These are phyloP conservation scores for Chiroxiphia lanceolata DNA, from an alignment of 2,797 vertebrate species.

Conservation along the genomic window DNA sequence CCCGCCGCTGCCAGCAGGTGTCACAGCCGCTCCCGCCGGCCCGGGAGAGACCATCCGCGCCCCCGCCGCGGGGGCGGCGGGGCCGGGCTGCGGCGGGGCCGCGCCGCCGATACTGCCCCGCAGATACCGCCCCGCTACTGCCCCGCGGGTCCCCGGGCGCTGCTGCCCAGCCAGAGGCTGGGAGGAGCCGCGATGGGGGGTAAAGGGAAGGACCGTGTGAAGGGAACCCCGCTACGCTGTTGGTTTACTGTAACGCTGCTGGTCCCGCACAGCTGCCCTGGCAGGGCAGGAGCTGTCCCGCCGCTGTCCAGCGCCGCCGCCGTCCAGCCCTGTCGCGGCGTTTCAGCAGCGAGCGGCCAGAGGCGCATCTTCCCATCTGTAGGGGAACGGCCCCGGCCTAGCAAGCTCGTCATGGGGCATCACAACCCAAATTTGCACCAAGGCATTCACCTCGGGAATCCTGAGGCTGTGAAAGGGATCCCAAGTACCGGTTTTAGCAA, in stretches of 20 bases:
- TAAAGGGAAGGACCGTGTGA: neutral
- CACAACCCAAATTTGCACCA: neutral
- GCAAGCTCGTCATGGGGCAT: neutral
- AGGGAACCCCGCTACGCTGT: neutral
- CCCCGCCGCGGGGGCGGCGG: neutral
- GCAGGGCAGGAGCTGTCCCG: neutral
- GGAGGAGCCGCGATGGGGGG: accelerated
- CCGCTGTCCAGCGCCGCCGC: neutral
- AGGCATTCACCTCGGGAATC: neutral
- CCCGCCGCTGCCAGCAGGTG: constrained; percentile 29
- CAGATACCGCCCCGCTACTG: neutral
- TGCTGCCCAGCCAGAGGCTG: neutral
- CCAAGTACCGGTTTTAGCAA: accelerated
- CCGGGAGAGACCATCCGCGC: constrained; percentile 35
- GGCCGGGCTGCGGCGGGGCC: neutral
- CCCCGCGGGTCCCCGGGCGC: neutral
- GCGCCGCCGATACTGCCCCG: neutral
- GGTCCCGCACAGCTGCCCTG: neutral
- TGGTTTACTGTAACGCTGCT: neutral
- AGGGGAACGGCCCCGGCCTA: accelerated
- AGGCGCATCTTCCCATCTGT: neutral
- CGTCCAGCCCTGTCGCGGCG: neutral
- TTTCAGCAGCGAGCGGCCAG: neutral
- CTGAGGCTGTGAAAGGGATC: neutral
- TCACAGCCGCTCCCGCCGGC: neutral